phyloP scores from a whole-genome alignment of 2,797 vertebrate species.

The Neosilurus hyrtlii region DNA sequence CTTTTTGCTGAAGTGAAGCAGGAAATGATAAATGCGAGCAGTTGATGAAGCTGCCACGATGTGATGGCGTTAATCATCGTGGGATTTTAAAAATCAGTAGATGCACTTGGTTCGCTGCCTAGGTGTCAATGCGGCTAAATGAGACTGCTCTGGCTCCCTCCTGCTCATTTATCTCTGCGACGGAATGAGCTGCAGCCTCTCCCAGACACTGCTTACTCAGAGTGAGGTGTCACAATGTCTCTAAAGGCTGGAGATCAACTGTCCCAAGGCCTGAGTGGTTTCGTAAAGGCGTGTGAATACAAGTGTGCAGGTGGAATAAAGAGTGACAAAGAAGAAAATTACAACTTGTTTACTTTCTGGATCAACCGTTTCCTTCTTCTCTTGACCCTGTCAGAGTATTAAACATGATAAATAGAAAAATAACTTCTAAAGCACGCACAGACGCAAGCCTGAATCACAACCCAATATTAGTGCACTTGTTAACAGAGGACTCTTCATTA shows the following conservation, averaged over 20 bases:
- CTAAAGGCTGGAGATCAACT: slow-evolving; percentile 34
- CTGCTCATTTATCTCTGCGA: slow-evolving; percentile 39
- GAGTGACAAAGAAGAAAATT: neutral
- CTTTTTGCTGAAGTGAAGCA: slow-evolving; percentile 24
- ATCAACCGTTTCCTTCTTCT: neutral
- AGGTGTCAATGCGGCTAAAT: slow-evolving; percentile 34
- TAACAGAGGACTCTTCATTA: slow-evolving; percentile 18
- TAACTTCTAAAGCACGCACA: neutral
- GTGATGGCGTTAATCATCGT: slow-evolving; percentile 33
- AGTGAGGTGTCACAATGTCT: slow-evolving; percentile 17
- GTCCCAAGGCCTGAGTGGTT: neutral
- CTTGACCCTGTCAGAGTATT: slow-evolving; percentile 1
- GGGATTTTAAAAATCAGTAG: slow-evolving; percentile 27
- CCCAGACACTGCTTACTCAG: slow-evolving; percentile 18
- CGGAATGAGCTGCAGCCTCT: slow-evolving; percentile 29
- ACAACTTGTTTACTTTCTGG: neutral
- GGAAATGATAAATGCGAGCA: slow-evolving; percentile 30
- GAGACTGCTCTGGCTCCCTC: neutral
- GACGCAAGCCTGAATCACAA: slow-evolving; percentile 9
- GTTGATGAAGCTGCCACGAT: slow-evolving; percentile 17
- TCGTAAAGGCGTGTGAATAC: neutral
- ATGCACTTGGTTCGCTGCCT: slow-evolving; percentile 8
- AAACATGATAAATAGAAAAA: neutral
- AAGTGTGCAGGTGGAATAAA: slow-evolving; percentile 10
- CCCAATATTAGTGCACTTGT: neutral